Base-by-base conservation (phyloP, 1,140 invertebrate genomes). In the Dreissena rostriformis region DNA sequence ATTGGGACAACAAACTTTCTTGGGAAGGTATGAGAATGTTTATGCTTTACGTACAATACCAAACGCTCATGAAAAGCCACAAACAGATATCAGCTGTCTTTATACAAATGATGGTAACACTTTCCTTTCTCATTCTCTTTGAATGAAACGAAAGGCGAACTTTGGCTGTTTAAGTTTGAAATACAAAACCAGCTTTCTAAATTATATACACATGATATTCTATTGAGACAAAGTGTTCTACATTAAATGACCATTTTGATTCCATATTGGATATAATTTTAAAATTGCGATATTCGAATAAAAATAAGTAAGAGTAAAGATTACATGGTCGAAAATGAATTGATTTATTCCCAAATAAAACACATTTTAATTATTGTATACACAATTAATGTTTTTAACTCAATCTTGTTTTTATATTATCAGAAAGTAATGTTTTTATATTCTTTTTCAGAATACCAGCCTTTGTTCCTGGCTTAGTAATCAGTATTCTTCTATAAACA, bases 11-110 rank as follows among this genome's bases (percentile, higher is more conserved):
- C 26, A 73, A 79, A 12, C 8, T 39, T 2, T 84, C 84, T 53
- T 90, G 89, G 87, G 84, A 88, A 63, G 90, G 90, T 90, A 73
- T 39, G 2, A 39, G 39, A 39, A 39, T 39, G 39, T 39, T 5
- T 39, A 39, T 39, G 39, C 39, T 39, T n/a, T 39, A 39, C 39
- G 8, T 39, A 39, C 39, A 2, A 39, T n/a, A n/a, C n/a, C n/a
- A n/a, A n/a, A n/a, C n/a, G n/a, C n/a, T n/a, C n/a, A n/a, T n/a
- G n/a, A n/a, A n/a, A n/a, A n/a, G n/a, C n/a, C n/a, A n/a, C n/a
- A n/a, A n/a, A n/a, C n/a, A n/a, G n/a, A n/a, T n/a, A n/a, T n/a
- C n/a, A n/a, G n/a, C n/a, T n/a, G n/a, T n/a, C n/a, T n/a, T n/a
- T n/a, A n/a, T n/a, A n/a, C n/a, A n/a, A n/a, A n/a, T n/a, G n/a